phyloP scores from a whole-genome alignment of 2,797 vertebrate species.

The Corythornis leucogaster region DNA sequence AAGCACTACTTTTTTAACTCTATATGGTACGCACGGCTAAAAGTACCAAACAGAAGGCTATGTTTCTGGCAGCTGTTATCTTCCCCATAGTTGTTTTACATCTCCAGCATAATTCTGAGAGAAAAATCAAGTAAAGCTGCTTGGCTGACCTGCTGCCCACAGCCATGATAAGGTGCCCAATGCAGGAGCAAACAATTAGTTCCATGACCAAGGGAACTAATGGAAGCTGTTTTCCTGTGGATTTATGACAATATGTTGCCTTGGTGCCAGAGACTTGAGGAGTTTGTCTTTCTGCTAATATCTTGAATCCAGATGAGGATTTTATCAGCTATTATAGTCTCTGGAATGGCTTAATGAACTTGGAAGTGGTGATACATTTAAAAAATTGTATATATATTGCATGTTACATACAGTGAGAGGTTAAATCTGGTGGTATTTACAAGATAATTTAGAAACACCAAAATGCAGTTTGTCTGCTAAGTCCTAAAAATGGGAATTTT shows the following conservation, averaged over 20 bases:
- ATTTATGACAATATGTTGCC: conserved; percentile 25
- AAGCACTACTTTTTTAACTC: conserved; percentile 43
- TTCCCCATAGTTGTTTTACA: conserved; percentile 24
- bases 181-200: conserved; percentile 25
- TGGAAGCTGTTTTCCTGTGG: conserved; percentile 53
- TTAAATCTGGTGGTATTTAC: conserved; percentile 6
- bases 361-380: neutral
- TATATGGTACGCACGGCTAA: neutral
- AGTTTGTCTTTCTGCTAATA: conserved; percentile 35
- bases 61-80: conserved; percentile 55
- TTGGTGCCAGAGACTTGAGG: conserved; percentile 34
- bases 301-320: conserved; percentile 38
- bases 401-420: neutral
- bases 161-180: conserved; percentile 16
- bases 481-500: neutral
- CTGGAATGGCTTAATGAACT: conserved; percentile 33
- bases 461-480: neutral
- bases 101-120: conserved; percentile 33
- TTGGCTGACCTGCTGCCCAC: conserved; percentile 26
- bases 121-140: conserved; percentile 36
- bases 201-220: conserved; percentile 30
- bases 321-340: conserved; percentile 4
- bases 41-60: conserved; percentile 55
- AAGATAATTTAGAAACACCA: conserved; percentile 9
- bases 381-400: neutral